These are phyloP conservation scores for Euglossa dilemma DNA, from an alignment of 1,140 invertebrate genomes.

Conservation along the genomic window DNA sequence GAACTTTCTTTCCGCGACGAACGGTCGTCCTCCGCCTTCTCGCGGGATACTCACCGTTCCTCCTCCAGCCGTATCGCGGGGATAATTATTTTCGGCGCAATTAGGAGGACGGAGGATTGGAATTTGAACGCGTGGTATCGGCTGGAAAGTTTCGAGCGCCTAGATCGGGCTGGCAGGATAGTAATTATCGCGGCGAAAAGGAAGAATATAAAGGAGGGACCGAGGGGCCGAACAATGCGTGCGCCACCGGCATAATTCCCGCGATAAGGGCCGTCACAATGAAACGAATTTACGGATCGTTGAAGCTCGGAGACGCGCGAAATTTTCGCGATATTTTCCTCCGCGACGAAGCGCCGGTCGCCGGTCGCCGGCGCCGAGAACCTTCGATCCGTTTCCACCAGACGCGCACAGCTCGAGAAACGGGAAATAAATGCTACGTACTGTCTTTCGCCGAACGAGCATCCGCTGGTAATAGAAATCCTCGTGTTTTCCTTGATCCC, in stretches of 20 bases:
- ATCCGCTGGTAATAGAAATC: conserved; percentile 24
- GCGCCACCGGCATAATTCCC: conserved; percentile 2
- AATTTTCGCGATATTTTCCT: conserved; percentile 35
- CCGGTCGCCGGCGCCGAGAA: neutral
- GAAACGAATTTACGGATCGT: conserved; percentile 40
- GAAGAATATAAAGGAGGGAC: neutral
- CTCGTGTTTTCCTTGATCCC: neutral
- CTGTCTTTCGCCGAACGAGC: neutral
- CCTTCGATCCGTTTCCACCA: conserved; percentile 20
- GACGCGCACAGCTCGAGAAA: neutral
- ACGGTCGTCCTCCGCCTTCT: too few relatives aligned
- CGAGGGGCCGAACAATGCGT: conserved; percentile 8
- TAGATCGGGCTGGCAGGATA: neutral
- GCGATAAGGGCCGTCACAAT: conserved; percentile 28
- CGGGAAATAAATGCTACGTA: neutral
- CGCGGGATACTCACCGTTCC: neutral
- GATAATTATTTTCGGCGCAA: neutral
- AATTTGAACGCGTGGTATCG: neutral
- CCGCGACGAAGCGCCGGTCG: neutral
- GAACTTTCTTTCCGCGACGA: neutral
- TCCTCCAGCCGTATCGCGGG: neutral
- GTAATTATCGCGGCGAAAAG: conserved; percentile 16
- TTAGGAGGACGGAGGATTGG: neutral
- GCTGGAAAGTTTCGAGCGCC: neutral
- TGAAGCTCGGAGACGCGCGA: conserved; percentile 14